Evolutionary conservation across 2,797 vertebrate genomes (phyloP), one percentile per base, ranked within the genome.

Genomic region (Pelochelys cantorii): DNA sequence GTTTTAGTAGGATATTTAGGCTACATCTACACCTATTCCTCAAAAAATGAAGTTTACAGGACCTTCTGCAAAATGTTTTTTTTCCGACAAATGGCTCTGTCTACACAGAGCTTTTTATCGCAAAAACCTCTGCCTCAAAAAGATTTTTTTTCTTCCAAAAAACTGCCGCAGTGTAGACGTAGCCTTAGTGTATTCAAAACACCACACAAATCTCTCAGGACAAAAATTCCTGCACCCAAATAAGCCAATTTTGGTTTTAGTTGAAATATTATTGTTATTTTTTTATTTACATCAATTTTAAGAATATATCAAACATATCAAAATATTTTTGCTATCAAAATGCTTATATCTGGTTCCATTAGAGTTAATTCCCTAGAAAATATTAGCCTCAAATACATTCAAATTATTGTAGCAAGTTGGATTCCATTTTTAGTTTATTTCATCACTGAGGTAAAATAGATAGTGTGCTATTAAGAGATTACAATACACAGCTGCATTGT

Each of bases 151-250:
- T 48, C 42, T 48, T 48, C 8, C 8, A 8, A 7, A 48, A 48
- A 48, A 48, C 42, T 48, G 42, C 42, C 8, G 42, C 42, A 48
- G 42, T 9, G 8, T 48, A 48, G 7, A 48, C 42, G 42, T 8
- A 48, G 42, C 42, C 42, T 81, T 79, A 0, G 2, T 48, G 3
- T 31, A 78, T 20, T 0, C 3, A 79, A 18, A 87, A 84, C 74
- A 65, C 0, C 0, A 89, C 83, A 0, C 34, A 59, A 0, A 1
- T 1, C 74, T 88, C 17, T 88, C 27, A 81, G 1, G 1, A 0
- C 5, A 20, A 0, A 65, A 48, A 9, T 71, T 83, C 71, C 3
- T 77, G 2, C n/a, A n/a, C 56, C 0, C 74, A 7, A 85, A 87
- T 22, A 29, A 10, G 22, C 5, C 15, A 52, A 54, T 0, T 0